Base-by-base conservation (phyloP, 30 jellyfish, hydroid and myxozoan species). In the Euphysa ruthae region DNA sequence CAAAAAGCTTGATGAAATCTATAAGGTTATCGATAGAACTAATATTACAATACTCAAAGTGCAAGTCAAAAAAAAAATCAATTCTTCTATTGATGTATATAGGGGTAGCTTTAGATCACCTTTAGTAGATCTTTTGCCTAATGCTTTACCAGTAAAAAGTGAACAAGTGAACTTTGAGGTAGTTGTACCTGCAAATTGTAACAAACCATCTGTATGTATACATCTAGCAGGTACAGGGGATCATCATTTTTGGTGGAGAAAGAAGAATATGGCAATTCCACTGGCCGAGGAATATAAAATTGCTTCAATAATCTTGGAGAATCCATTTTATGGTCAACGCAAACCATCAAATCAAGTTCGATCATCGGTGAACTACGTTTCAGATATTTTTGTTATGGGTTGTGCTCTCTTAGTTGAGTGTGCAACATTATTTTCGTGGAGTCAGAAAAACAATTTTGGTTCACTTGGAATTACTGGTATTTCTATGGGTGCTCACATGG, bases 401-500 rank as follows among this genome's bases (percentile, higher is more conserved):
- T 92, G 84, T 19, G 96, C 96, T 0, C 63, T 85, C 24, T 60
- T 74, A 10, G 65, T 85, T 29, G 96, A 85, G 38, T 64, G 69
- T 5, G 71, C 72, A 55, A 66, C 96, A 7, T 32, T 85, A 61
- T 35, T 85, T 52, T 34, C 56, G 49, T 85, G 96, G 96, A 77
- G 96, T 70, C 91, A 85, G 49, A 65, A 57, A 26, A 77, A 78
- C 44, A 93, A 85, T 20, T 78, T 42, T 61, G 96, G 96, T 5
- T 93, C 96, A 1, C 65, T 85, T 8, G 96, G 86, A n/a, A 78
- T 85, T 34, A 77, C 91, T 4, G 96, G 96, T 19, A 69, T 85
- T 13, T 85, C 96, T 20, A 77, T 85, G 93, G 96, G 96, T 43
- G 96, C 93, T 23, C 93, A 85, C 66, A 85, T 85, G 96, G 93